These are phyloP conservation scores for Oxycera nigricornis DNA, from an alignment of 2,888 invertebrate genomes.

Conservation along the genomic window DNA sequence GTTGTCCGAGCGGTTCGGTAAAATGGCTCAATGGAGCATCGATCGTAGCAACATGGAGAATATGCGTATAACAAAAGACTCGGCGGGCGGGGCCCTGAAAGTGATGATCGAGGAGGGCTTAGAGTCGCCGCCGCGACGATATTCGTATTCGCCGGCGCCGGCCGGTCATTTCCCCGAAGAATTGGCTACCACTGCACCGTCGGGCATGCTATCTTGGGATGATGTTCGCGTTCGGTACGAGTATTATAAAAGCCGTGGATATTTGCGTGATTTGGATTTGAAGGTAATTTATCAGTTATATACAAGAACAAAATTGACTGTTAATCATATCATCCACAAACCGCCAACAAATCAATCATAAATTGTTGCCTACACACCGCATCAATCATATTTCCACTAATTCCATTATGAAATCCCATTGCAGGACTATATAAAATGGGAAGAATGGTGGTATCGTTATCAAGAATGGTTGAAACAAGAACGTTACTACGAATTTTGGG, in stretches of 20 bases:
- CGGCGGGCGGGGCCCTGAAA: slow-evolving; percentile 74
- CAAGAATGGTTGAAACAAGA: slow-evolving; percentile 84
- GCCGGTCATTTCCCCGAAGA: slow-evolving; percentile 83
- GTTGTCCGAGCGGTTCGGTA: slow-evolving; percentile 86
- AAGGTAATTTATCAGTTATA: too few species aligned
- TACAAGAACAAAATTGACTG: too few species aligned
- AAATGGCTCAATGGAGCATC: slow-evolving; percentile 91
- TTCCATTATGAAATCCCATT: too few species aligned
- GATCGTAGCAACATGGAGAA: slow-evolving; percentile 84
- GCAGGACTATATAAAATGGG: slow-evolving; percentile 89
- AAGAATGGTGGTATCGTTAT: slow-evolving; percentile 92
- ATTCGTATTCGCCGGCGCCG: slow-evolving; percentile 70
- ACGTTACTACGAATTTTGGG: slow-evolving; percentile 63
- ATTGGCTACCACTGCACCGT: slow-evolving; percentile 74
- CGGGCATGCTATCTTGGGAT: slow-evolving; percentile 81
- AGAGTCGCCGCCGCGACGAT: slow-evolving; percentile 67
- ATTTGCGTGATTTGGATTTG: slow-evolving; percentile 71
- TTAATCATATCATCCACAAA: too few species aligned
- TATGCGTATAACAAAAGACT: slow-evolving; percentile 84
- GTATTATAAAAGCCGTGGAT: slow-evolving; percentile 88
- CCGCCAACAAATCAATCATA: too few species aligned
- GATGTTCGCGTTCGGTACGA: slow-evolving; percentile 87
- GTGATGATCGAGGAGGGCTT: slow-evolving; percentile 76
- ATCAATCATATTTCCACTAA: too few species aligned
- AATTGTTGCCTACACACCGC: too few species aligned